These are phyloP conservation scores for Gambusia yucatana DNA, from an alignment of 2,797 vertebrate species.

Conservation along the genomic window DNA sequence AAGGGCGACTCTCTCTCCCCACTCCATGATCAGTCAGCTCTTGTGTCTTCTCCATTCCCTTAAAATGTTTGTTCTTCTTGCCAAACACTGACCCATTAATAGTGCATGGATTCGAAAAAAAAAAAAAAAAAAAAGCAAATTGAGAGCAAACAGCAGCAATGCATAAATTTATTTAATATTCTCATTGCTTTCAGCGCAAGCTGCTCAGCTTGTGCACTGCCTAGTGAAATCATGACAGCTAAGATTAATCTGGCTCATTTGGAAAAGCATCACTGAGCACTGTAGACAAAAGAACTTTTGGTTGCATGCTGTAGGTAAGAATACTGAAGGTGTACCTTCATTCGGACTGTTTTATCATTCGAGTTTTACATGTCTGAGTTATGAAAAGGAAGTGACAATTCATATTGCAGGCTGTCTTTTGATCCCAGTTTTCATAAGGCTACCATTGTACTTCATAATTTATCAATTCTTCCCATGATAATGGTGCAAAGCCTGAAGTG, in stretches of 20 bases:
- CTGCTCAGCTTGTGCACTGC: conserved; percentile 47
- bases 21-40: conserved; percentile 58
- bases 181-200: conserved; percentile 64
- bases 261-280: conserved; percentile 43
- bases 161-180: conserved; percentile 69
- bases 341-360: conserved; percentile 19
- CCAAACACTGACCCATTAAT: conserved; percentile 68
- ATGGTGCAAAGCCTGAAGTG: conserved; percentile 24
- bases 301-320: conserved; percentile 17
- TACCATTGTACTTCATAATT: conserved; percentile 27
- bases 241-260: conserved; percentile 68
- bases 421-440: conserved; percentile 11
- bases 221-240: conserved; percentile 61
- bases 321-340: conserved; percentile 27
- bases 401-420: conserved; percentile 4
- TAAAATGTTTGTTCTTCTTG: conserved; percentile 73
- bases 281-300: conserved; percentile 51
- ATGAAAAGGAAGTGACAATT: not conserved
- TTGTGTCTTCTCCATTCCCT: conserved; percentile 53
- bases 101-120: conserved; percentile 57
- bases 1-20: conserved; percentile 23
- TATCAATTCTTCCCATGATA: conserved; percentile 45
- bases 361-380: not conserved
- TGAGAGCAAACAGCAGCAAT: conserved; percentile 61
- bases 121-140: conserved; percentile 29